Evolutionary conservation across 2,888 invertebrate genomes (phyloP), one percentile per base, ranked within the genome.

Genomic region (Dynastes maya): DNA sequence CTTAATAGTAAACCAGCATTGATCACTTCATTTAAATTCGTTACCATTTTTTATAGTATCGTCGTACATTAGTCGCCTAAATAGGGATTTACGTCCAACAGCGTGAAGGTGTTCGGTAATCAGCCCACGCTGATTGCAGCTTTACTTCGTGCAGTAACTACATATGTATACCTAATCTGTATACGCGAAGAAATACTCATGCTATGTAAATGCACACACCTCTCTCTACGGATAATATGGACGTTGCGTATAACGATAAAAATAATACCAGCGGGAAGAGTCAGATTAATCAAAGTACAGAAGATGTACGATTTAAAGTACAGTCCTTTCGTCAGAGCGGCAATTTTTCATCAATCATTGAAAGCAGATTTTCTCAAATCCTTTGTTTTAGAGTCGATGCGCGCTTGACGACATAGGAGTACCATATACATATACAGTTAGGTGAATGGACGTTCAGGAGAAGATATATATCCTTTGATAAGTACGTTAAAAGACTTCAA

Each of bases 311-410:
- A 6, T 74, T 45, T 32, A 61, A 61, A 63, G 61, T 61, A 74
- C 32, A 29, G n/a, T 27, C 45, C 61, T 74, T 74, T 74, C 72
- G 72, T 32, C 45, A 8, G 40, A 11, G 51, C 3, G 29, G 29
- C 27, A 61, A 74, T 74, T 74, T 74, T 74, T 74, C 72, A 63
- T 74, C 72, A 74, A 74, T 74, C 72, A 74, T 55, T 22, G 13
- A 51, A 29, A 71, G 55, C 9, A 63, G 72, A 74, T 74, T 74
- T 74, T 61, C 72, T 74, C 61, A 74, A 74, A 74, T 74, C 72
- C 63, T 63, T 74, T 74, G 72, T 74, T 27, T 71, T 11, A 37
- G n/a, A 71, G 37, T 55, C 55, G 49, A 29, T 40, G 55, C n/a
- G 55, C 32, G 32, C 5, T 58, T 11, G 58, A 40, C 37, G 58